Base-by-base conservation (phyloP, 2,888 invertebrate species). In the Dicyrtoma fusca region DNA sequence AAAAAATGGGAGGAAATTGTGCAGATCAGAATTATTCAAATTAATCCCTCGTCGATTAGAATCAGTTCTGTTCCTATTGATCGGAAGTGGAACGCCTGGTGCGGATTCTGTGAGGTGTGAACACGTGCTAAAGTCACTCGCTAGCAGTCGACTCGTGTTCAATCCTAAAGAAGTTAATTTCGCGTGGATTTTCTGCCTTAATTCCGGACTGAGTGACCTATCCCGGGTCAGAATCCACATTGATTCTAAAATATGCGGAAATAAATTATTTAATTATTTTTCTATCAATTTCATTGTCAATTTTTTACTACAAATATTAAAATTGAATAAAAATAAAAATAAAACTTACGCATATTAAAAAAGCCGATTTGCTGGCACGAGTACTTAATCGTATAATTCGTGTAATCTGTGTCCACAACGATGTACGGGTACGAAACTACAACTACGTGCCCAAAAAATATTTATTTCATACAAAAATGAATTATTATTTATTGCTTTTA, bases 221-320 rank as follows among this genome's bases (percentile, higher is more conserved):
- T 63, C 26, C 14, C 63, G 19, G 8, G 63, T 13, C 14, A 71
- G 21, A 14, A 71, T 71, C 71, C 71, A 71, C 53, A 71, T 63
- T 4, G 63, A 63, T 55, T 71, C 71, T 71, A 51, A 19, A 61
- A n/a, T n/a, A n/a, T n/a, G n/a, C n/a, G n/a, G n/a, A n/a, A n/a
- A 26, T n/a, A 65, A 49, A 49, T 49, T 49, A 49, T 49, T 49
- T 61, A 34, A 26, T 26, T 25, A 26, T 61, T 34, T 61, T 34
- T 13, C 23, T 21, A 34, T 34, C 4, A 8, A 34, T 34, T 44
- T 17, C 17, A 17, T 13, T 59, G 23, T 17, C 23, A 25, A 25
- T 25, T 59, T 57, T 8, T 57, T 5, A 57, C 25, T 57, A 23
- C 25, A 25, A 10, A 26, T 61, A 11, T 61, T 13, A 19, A 21